Conservation (phyloP, 2,888 invertebrate species). For the Ptychoptera albimana region DNA sequence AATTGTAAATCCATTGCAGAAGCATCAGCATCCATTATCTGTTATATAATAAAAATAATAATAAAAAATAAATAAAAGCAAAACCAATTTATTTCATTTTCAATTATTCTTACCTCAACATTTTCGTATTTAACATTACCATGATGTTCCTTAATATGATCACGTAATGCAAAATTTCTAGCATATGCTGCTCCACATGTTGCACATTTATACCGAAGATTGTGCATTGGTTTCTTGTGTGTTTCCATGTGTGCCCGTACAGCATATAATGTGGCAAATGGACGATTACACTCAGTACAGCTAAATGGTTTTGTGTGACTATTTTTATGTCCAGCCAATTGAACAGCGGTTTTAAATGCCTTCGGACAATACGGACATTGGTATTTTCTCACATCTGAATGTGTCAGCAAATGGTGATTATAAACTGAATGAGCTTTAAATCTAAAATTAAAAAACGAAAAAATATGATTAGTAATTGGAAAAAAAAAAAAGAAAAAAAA, state of each 20-base stretch:
- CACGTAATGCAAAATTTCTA: constrained; percentile 53
- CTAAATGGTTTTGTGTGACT: constrained; percentile 67
- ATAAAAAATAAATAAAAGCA: neutral
- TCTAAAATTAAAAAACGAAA: constrained; percentile 24
- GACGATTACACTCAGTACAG: constrained; percentile 59
- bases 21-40: constrained; percentile 4
- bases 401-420: constrained; percentile 59
- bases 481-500: constrained; percentile 5
- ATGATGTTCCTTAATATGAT: constrained; percentile 55
- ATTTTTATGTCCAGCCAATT: constrained; percentile 63
- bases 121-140: constrained; percentile 15
- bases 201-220: constrained; percentile 50
- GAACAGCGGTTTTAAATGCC: constrained; percentile 65
- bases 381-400: constrained; percentile 59
- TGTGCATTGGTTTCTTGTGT: constrained; percentile 46
- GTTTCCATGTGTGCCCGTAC: constrained; percentile 62
- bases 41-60: constrained; percentile 1
- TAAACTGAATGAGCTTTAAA: constrained; percentile 69
- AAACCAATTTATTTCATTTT: neutral
- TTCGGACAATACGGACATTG: constrained; percentile 63
- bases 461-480: neutral
- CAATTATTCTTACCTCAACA: constrained; percentile 13
- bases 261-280: constrained; percentile 62
- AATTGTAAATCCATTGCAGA: neutral
- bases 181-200: constrained; percentile 65